phyloP scores from a whole-genome alignment of 2,797 vertebrate species.

The Numenius phaeopus region DNA sequence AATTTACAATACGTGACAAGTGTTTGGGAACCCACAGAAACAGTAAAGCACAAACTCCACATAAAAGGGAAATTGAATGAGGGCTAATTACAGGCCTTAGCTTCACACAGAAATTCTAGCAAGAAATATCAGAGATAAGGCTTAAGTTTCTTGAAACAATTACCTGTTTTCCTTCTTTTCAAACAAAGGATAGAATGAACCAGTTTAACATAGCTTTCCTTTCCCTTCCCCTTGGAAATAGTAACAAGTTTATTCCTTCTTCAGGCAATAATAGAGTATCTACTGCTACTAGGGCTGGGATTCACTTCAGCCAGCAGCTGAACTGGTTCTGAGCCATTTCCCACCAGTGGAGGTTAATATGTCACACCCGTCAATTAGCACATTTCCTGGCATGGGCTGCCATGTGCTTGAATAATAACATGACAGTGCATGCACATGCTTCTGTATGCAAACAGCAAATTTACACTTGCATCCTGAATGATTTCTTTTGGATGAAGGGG shows the following conservation, averaged over 20 bases:
- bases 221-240: not conserved
- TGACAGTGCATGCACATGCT: not conserved
- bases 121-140: not conserved
- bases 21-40: not conserved
- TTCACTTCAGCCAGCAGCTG: not conserved
- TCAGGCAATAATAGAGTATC: not conserved
- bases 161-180: not conserved
- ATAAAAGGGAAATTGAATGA: not conserved
- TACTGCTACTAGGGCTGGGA: not conserved
- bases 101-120: not conserved
- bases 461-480: not conserved
- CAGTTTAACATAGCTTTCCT: not conserved
- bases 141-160: not conserved
- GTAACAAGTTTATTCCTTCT: not conserved
- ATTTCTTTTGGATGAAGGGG: not conserved
- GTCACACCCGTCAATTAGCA: not conserved
- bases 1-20: not conserved
- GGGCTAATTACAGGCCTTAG: not conserved
- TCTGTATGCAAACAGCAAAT: not conserved
- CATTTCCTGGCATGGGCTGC: not conserved
- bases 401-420: not conserved
- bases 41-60: rapidly evolving
- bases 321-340: conserved; percentile 10
- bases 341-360: not conserved
- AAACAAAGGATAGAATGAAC: not conserved